These are phyloP conservation scores for Steinernema khuongi DNA, from an alignment of 1,140 invertebrate species.

Conservation along the genomic window DNA sequence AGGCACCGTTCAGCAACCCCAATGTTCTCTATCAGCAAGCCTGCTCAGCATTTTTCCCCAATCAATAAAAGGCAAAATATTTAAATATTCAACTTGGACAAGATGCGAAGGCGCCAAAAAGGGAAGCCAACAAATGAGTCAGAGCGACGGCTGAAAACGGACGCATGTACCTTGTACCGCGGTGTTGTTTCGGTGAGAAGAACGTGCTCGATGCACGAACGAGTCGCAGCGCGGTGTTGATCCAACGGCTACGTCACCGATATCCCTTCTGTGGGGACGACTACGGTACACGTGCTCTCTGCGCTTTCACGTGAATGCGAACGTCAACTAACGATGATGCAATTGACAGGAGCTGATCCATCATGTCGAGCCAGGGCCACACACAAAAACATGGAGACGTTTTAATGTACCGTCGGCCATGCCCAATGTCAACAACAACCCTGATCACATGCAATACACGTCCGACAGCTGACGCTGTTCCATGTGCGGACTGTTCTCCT, in stretches of 20 bases:
- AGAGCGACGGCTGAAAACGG: neutral
- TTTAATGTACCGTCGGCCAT: neutral
- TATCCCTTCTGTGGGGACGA: neutral
- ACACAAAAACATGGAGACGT: neutral
- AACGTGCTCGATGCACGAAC: neutral
- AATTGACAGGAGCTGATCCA: neutral
- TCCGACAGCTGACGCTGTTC: neutral
- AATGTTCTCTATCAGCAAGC: no score
- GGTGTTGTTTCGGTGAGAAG: neutral
- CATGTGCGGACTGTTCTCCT: neutral
- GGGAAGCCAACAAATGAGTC: neutral
- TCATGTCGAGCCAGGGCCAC: neutral
- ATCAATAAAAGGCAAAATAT: no score
- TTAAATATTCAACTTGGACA: neutral
- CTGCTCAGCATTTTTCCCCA: no score
- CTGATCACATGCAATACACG: constrained; percentile 5
- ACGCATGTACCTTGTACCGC: neutral
- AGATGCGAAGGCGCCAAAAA: neutral
- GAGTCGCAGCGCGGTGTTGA: neutral
- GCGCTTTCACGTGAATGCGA: neutral
- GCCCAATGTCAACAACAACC: constrained; percentile 6
- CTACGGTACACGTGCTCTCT: constrained; percentile 11
- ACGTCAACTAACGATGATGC: neutral
- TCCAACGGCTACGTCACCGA: neutral
- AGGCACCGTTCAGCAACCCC: no score